Base-by-base conservation (phyloP, 2,888 invertebrate genomes). In the Chrysodeixis includens region DNA sequence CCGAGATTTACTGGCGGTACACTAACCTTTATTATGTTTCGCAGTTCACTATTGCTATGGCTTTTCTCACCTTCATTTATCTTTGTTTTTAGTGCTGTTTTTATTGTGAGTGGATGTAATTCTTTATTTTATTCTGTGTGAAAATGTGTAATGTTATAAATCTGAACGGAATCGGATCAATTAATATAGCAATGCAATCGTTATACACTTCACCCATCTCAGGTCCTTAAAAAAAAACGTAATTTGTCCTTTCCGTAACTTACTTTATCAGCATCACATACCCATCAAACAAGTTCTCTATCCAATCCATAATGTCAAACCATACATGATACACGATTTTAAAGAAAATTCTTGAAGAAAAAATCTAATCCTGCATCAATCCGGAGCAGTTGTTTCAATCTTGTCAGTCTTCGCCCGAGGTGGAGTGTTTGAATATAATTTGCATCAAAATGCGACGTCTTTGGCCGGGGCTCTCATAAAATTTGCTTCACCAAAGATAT, bases 401-500 rank as follows among this genome's bases (percentile, higher is more conserved):
- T 51, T 40, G 60, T 58, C 53, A 53, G 44, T 30, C 62, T 52
- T 54, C 35, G 58, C 73, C 68, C 57, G 69, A 74, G 64, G 69
- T 55, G 59, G 81, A 78, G 67, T 69, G 64, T 66, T 53, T 57
- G 81, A 78, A 75, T 81, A 72, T 49, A 58, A 79, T 79, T 79
- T 79, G 72, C 78, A 79, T 79, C 16, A 72, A 72, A 81, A 78
- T 79, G 72, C 68, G 72, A 16, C 53, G 62, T 49, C 69, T 67
- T 76, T 62, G 71, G 64, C 35, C 66, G 56, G 66, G 9, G 61
- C 62, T 65, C 72, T 66, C 72, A 51, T 72, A 66, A 78, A 78
- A 78, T 78, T 78, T 80, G 71, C 64, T 74, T 52, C 56, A 16
- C 56, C 66, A 56, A 35, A 58, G 62, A 62, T 59, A 71, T 74